Evolutionary conservation across 2,113 vertebrate species (phyloP).

Genomic region (Nannobrachium achirus): DNA sequence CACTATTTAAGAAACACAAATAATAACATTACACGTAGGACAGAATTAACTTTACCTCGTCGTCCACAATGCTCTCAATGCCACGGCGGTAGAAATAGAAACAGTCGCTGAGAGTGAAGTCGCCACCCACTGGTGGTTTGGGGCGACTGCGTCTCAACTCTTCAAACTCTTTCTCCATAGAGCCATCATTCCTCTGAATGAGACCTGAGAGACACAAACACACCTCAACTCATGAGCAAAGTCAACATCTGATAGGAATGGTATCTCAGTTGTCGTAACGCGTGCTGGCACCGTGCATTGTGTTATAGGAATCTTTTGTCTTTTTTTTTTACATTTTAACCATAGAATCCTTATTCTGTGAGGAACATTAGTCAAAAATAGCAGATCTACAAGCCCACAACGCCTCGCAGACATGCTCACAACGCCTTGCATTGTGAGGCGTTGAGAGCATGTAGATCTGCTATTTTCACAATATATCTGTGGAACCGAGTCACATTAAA

Average conservation of each 20-base stretch:
- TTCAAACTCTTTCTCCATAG: conserved; percentile 90
- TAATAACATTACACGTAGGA: too few species aligned
- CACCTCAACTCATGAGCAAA: neutral
- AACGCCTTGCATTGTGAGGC: too few species aligned
- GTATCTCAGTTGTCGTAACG: conserved; percentile 14
- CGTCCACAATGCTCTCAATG: conserved; percentile 94
- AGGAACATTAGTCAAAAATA: too few species aligned
- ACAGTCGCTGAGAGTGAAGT: conserved; percentile 91
- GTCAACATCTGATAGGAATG: conserved; percentile 10
- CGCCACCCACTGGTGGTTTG: conserved; percentile 73
- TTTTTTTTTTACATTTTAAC: too few species aligned
- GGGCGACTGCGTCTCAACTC: conserved; percentile 81
- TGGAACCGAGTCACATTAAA: too few species aligned
- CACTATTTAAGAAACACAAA: too few species aligned
- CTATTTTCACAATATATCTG: too few species aligned
- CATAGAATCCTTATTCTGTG: too few species aligned
- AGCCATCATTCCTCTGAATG: conserved; percentile 88
- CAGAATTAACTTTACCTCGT: conserved; percentile 74
- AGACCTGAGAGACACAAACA: conserved; percentile 80
- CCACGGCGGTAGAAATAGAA: conserved; percentile 94
- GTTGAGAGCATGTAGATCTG: too few species aligned
- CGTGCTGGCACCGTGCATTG: neutral
- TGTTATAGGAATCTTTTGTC: conserved; percentile 10
- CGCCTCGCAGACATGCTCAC: too few species aligned
- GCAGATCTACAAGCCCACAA: too few species aligned